Conservation (phyloP, 2,888 invertebrate genomes). For the Cephus nigrinus region DNA sequence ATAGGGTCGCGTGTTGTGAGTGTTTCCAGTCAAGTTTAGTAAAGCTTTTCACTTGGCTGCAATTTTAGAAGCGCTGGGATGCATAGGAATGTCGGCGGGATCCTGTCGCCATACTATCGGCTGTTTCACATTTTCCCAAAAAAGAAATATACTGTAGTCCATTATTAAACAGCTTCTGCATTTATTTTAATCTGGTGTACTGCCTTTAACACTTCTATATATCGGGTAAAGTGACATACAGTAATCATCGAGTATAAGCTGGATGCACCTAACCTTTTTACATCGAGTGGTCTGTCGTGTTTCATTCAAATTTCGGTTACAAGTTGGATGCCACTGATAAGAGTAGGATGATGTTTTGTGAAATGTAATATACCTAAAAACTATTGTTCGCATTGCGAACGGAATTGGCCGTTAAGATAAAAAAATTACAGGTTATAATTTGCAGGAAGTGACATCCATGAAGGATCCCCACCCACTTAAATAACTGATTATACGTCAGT, state of each 20-base stretch:
- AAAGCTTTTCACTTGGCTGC: background rate
- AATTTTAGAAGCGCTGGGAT: background rate
- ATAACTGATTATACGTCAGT: slow-evolving; percentile 30
- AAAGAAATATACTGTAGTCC: background rate
- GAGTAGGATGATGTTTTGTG: background rate
- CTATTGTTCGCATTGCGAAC: background rate
- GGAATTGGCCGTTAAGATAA: background rate
- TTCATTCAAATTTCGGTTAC: background rate
- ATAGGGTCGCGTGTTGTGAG: background rate
- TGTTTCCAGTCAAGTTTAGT: background rate
- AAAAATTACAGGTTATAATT: slow-evolving; percentile 11
- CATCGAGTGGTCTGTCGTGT: background rate
- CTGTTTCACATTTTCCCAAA: slow-evolving; percentile 6
- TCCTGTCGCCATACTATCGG: slow-evolving; percentile 20
- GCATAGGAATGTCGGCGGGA: slow-evolving; percentile 11
- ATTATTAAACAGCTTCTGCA: background rate
- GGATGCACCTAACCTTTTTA: slow-evolving; percentile 1
- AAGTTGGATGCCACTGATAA: background rate
- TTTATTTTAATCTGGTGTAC: background rate
- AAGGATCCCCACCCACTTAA: slow-evolving; percentile 35
- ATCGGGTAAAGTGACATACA: background rate
- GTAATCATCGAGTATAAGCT: background rate
- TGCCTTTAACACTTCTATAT: background rate
- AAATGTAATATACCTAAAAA: background rate
- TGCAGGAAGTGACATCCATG: slow-evolving; percentile 34